A percentile compares a stretch with the other conserved stretches of the same genome.
These are phyloP conservation scores for Phyllostomus discolor DNA, from an alignment of 2,113 vertebrate species.

Conservation along the genomic window DNA sequence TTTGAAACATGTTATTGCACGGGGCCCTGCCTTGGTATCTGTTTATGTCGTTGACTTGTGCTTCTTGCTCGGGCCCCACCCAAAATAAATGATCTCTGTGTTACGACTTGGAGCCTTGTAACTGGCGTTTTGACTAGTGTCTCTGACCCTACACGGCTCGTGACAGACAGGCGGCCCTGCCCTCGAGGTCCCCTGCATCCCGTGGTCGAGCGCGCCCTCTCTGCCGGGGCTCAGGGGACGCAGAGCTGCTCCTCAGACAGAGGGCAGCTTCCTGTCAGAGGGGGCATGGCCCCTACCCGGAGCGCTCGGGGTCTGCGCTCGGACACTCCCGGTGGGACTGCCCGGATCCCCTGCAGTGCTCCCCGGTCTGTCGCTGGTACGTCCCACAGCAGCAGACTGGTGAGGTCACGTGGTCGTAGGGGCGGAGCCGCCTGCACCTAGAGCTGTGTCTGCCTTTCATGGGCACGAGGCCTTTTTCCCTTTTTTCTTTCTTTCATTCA, in stretches of 20 bases:
- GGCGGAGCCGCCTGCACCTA: not conserved
- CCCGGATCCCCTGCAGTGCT: accelerated
- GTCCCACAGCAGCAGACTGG: accelerated
- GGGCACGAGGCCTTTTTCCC: not conserved
- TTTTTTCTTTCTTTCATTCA: not conserved
- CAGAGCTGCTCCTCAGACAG: not conserved
- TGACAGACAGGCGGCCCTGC: not conserved
- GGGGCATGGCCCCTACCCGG: not conserved
- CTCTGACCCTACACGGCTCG: not conserved
- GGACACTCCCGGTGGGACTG: not conserved
- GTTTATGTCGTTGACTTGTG: not conserved
- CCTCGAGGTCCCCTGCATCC: accelerated
- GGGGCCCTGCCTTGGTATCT: not conserved
- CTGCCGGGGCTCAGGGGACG: not conserved
- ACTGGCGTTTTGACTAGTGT: not conserved
- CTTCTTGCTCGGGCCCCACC: not conserved
- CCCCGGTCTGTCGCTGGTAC: not conserved
- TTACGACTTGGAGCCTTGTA: not conserved
- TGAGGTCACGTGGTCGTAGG: accelerated
- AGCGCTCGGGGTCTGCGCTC: not conserved
- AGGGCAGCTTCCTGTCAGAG: not conserved
- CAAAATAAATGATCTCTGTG: not conserved
- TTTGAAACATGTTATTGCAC: not conserved
- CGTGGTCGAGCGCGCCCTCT: accelerated
- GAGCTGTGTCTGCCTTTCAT: accelerated